Conservation (phyloP, 2,113 vertebrate genomes). For the Salminus brasiliensis region DNA sequence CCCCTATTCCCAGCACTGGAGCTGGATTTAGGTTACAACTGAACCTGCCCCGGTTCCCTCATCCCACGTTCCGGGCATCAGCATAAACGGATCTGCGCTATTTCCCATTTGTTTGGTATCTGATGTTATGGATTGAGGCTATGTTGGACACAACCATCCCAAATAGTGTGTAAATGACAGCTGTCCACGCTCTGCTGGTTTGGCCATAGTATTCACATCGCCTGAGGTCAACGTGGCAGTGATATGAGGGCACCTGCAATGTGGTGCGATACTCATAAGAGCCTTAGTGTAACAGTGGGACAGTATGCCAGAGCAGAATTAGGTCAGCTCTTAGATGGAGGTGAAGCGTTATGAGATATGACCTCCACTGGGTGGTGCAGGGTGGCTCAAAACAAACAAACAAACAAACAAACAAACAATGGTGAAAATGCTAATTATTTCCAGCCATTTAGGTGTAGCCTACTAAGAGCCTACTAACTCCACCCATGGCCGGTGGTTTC, state of each 20-base stretch:
- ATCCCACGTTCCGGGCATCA: neutral
- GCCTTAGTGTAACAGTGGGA: slow-evolving; percentile 18
- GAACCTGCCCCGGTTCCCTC: neutral
- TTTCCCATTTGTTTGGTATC: too few relatives aligned
- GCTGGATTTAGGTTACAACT: neutral
- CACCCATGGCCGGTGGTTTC: too few relatives aligned
- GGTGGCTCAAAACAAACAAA: neutral
- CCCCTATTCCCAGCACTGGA: neutral
- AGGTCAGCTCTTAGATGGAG: slow-evolving; percentile 11
- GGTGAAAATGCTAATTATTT: too few relatives aligned
- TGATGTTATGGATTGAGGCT: too few relatives aligned
- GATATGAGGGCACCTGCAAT: slow-evolving; percentile 1
- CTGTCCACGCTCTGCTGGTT: too few relatives aligned
- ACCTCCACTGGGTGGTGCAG: neutral
- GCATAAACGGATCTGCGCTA: too few relatives aligned
- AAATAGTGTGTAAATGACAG: too few relatives aligned
- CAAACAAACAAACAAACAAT: too few relatives aligned
- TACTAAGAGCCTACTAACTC: too few relatives aligned
- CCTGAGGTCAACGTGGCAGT: neutral
- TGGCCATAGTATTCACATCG: too few relatives aligned
- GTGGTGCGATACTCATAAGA: slow-evolving; percentile 28
- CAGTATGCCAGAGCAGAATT: neutral
- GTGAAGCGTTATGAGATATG: neutral
- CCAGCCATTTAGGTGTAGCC: too few relatives aligned
- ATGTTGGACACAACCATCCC: too few relatives aligned